Evolutionary conservation across 2,888 invertebrate species (phyloP).

Genomic region (Protodeltote pygarga): DNA sequence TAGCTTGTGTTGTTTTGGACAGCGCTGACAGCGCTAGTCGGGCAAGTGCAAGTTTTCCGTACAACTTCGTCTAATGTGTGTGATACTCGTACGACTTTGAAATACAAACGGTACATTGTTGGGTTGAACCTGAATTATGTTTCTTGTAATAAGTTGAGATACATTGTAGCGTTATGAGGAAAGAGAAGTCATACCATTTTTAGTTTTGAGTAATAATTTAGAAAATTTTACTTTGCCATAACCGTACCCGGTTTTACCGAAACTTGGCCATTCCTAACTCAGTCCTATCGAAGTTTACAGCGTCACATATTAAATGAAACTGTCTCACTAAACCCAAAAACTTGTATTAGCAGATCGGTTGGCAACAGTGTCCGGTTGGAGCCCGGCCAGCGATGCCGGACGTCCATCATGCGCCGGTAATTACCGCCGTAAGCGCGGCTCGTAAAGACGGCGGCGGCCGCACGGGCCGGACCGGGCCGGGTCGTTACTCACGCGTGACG

Average conservation of each 20-base stretch:
- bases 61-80: conserved; percentile 12
- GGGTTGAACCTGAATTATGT: no score
- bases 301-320: conserved; percentile 1
- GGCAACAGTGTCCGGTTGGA: conserved; percentile 39
- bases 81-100: no score
- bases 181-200: no score
- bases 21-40: conserved; percentile 20
- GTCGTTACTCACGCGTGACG: conserved; percentile 30
- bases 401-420: conserved; percentile 50
- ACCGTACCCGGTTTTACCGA: no score
- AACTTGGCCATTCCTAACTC: not conserved
- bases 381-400: conserved; percentile 35
- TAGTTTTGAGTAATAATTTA: no score
- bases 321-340: conserved; percentile 12
- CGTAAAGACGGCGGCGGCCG: conserved; percentile 41
- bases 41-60: conserved; percentile 5
- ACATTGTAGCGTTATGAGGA: no score
- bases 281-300: not conserved
- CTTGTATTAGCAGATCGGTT: conserved; percentile 26
- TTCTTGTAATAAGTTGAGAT: no score
- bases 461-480: conserved; percentile 7
- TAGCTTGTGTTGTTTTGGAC: conserved; percentile 4
- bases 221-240: no score
- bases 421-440: conserved; percentile 44
- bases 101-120: no score